These are phyloP conservation scores for Podiceps cristatus DNA, from an alignment of 2,113 vertebrate genomes.

Conservation along the genomic window DNA sequence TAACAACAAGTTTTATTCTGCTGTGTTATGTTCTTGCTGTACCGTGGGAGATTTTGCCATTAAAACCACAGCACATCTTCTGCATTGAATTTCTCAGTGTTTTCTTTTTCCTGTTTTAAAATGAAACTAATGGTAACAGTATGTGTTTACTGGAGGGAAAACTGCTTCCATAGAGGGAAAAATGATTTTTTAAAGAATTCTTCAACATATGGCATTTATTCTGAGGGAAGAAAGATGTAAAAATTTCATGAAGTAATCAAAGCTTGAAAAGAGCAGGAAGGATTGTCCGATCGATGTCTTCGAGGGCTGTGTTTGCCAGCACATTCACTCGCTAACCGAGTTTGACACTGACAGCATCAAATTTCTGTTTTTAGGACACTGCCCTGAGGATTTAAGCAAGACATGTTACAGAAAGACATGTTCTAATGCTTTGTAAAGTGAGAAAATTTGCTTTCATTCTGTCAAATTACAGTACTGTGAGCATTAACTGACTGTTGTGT, in stretches of 20 bases:
- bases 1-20: not conserved
- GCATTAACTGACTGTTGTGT: not conserved
- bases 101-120: not conserved
- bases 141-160: not conserved
- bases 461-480: not conserved
- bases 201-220: not conserved
- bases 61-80: not conserved
- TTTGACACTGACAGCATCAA: not conserved
- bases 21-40: not conserved
- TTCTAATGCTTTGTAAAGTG: not conserved
- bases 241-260: conserved; percentile 4
- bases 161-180: not conserved
- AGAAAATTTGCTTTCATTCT: not conserved
- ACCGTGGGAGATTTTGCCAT: not conserved
- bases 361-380: not conserved
- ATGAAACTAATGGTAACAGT: not conserved
- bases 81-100: not conserved
- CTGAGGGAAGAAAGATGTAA: not conserved
- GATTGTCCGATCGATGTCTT: not conserved
- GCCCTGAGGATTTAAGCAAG: conserved; percentile 5
- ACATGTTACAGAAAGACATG: not conserved
- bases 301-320: not conserved
- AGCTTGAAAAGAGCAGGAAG: not conserved
- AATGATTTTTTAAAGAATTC: not conserved
- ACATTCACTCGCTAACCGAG: not conserved